Conservation (phyloP, 2,113 vertebrate genomes). For the Callorhinus ursinus region DNA sequence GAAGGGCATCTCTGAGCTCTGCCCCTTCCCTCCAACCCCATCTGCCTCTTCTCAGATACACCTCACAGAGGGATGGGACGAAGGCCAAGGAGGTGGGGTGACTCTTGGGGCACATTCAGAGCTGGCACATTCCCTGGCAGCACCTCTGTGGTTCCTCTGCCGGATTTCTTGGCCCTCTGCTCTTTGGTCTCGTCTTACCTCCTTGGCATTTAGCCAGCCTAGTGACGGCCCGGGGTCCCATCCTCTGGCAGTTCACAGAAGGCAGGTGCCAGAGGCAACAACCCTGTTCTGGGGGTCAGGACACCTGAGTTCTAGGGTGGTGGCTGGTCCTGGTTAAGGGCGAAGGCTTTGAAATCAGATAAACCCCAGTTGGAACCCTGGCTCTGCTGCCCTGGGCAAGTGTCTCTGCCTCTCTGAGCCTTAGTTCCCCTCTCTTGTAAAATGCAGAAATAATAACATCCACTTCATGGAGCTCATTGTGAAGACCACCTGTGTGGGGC, state of each 20-base stretch:
- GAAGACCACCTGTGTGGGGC: neutral
- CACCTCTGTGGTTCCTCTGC: neutral
- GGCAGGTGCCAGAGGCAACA: neutral
- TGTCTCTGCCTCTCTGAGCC: neutral
- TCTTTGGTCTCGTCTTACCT: neutral
- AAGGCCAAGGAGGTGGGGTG: accelerated
- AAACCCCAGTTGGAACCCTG: neutral
- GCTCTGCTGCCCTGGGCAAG: neutral
- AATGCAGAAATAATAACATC: neutral
- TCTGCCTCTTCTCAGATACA: neutral
- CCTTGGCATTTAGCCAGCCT: neutral
- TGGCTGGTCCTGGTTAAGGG: neutral
- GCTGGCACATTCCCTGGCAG: neutral
- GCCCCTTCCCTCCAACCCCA: neutral
- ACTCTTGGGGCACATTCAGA: neutral
- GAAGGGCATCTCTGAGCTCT: neutral
- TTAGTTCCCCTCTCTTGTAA: neutral
- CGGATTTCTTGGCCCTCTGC: neutral
- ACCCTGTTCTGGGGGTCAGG: neutral
- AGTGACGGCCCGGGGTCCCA: neutral
- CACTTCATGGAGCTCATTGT: neutral
- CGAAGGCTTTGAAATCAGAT: neutral
- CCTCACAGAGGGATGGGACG: neutral
- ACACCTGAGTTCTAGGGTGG: neutral
- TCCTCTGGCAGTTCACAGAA: neutral